Base-by-base conservation (phyloP, 2,888 invertebrate genomes). In the Pimpla rufipes region DNA sequence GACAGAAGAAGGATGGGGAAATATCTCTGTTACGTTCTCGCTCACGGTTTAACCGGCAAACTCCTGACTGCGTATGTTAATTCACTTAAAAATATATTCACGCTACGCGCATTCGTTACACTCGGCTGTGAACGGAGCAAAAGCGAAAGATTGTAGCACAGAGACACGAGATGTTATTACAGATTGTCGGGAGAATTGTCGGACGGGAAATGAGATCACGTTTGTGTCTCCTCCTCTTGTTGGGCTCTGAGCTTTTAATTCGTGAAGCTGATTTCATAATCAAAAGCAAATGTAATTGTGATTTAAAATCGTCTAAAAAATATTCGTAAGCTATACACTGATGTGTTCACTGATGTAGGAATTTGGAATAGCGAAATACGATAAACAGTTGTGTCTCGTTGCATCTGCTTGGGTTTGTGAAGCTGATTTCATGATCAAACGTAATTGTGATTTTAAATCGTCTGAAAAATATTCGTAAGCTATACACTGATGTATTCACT, bases 11-110 rank as follows among this genome's bases (percentile, higher is more conserved):
- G 52, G 45, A 80, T 55, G 52, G 45, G 59, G 50, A 80, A 76
- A 77, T 73, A 68, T 73, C 78, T 78, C 23, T 42, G 70, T 42
- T 62, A 10, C 59, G 29, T 57, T 78, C 40, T 70, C 70, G 45
- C 40, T 57, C 40, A 45, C 68, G n/a, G n/a, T n/a, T 83, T 80
- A 62, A 62, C 59, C 77, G 77, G 77, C 77, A 21, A 64, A 77
- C 68, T 71, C 29, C 42, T 79, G 73, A 83, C 73, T 74, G 66
- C 50, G 35, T 73, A 23, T 80, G 83, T 57, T 80, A 83, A 83
- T 83, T 70, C 40, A 5, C 18, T 70, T 55, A n/a, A 40, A 75
- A 76, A 73, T 80, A 47, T 80, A 83, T 83, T 79, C 79, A 79
- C 57, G 29, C 71, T 57, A 50, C 16, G 35, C n/a, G 62, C 68